Percentiles rank a stretch among this genome's conserved stretches.
phyloP scores from a whole-genome alignment of 2,113 vertebrate genomes.

The Alces alces region DNA sequence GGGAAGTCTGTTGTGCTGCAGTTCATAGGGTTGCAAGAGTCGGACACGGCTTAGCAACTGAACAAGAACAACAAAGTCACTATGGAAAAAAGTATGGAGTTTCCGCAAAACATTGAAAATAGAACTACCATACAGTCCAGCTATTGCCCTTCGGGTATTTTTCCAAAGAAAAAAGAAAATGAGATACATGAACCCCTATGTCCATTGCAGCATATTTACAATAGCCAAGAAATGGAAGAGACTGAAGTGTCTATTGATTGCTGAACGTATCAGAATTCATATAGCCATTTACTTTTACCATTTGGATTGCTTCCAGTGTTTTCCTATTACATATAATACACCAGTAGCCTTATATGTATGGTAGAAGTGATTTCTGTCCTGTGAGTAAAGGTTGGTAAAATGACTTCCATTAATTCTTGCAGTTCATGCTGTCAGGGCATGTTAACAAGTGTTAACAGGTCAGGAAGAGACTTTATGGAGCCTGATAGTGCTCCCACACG shows the following conservation, averaged over 20 bases:
- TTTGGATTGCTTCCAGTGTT: not conserved
- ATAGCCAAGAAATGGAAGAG: not conserved
- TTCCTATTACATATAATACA: not conserved
- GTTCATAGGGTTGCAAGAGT: not conserved
- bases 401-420: not conserved
- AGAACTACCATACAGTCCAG: not conserved
- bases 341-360: not conserved
- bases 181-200: not conserved
- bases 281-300: not conserved
- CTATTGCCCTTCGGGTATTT: not conserved
- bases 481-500: not conserved
- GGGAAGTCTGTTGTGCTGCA: not conserved
- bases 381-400: not conserved
- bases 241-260: not conserved
- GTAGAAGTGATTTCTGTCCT: not conserved
- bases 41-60: not conserved
- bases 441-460: not conserved
- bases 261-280: not conserved
- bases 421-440: not conserved
- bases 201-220: not conserved
- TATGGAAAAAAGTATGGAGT: not conserved
- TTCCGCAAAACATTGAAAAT: not conserved
- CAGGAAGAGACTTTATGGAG: not conserved
- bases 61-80: not conserved
- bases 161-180: not conserved